phyloP scores from a whole-genome alignment of 2,888 invertebrate genomes.

The Drosophila lutescens region DNA sequence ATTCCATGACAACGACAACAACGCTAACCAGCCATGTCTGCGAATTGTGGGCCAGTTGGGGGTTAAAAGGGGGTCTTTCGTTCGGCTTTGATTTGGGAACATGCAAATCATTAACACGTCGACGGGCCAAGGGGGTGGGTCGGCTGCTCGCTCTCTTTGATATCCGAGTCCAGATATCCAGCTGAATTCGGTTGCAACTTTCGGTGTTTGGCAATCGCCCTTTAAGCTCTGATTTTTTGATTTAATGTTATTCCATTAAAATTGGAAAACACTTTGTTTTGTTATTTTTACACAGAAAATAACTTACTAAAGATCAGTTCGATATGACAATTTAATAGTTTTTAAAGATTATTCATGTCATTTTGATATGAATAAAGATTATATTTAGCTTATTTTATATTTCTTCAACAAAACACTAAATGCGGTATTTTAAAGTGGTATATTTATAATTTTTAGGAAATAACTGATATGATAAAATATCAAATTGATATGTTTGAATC shows the following conservation, averaged over 20 bases:
- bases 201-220: not conserved
- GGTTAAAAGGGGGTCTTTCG: constrained; percentile 4
- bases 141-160: constrained; percentile 7
- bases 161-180: constrained; percentile 12
- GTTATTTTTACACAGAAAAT: too few species aligned
- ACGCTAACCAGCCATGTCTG: constrained; percentile 28
- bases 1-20: constrained; percentile 36
- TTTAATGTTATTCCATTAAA: not conserved
- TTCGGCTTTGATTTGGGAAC: constrained; percentile 31
- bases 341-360: too few species aligned
- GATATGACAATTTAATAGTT: too few species aligned
- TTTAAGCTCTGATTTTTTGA: not conserved
- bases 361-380: too few species aligned
- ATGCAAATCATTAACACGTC: constrained; percentile 43
- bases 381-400: too few species aligned
- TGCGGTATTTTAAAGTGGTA: too few species aligned
- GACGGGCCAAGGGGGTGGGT: constrained; percentile 5
- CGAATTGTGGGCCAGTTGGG: not conserved
- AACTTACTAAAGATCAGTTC: too few species aligned
- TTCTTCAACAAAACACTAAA: too few species aligned
- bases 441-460: too few species aligned
- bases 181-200: not conserved
- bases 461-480: too few species aligned
- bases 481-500: too few species aligned
- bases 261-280: not conserved